These are phyloP conservation scores for Drosophila bipectinata DNA, from an alignment of 1,140 invertebrate genomes.

Conservation along the genomic window DNA sequence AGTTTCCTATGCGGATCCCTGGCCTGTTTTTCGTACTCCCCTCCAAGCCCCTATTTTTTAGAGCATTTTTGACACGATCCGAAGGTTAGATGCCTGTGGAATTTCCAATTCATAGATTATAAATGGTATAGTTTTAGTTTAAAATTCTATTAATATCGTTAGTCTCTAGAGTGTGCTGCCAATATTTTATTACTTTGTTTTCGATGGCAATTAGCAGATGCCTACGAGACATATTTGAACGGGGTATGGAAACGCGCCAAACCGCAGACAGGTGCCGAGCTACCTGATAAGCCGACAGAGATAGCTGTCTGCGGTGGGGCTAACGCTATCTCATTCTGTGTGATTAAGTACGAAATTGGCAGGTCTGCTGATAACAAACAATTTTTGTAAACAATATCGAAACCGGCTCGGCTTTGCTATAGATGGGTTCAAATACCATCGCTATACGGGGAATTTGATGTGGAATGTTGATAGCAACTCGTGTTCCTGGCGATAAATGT, in stretches of 20 bases:
- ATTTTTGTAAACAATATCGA: conserved; percentile 33
- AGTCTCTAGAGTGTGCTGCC: conserved; percentile 14
- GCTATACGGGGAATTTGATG: conserved; percentile 28
- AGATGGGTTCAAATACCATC: conserved; percentile 33
- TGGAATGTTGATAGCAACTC: conserved; percentile 18
- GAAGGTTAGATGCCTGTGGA: conserved; percentile 45
- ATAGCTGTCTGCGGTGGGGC: conserved; percentile 13
- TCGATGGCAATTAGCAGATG: conserved; percentile 17
- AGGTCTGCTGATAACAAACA: conserved; percentile 18
- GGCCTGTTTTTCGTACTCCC: conserved; percentile 13
- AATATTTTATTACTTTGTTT: conserved; percentile 47
- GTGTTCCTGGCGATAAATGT: conserved; percentile 30
- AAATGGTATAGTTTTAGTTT: conserved; percentile 3
- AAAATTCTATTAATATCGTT: conserved; percentile 35
- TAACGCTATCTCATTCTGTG: conserved; percentile 21
- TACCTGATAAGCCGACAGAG: conserved; percentile 39
- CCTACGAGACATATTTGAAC: conserved; percentile 30
- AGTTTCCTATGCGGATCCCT: conserved; percentile 30
- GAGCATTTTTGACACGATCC: conserved; percentile 31
- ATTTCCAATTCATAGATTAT: conserved; percentile 29
- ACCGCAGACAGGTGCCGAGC: background rate
- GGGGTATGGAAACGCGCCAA: conserved; percentile 34
- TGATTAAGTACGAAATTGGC: conserved; percentile 22
- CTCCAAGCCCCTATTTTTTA: conserved; percentile 14
- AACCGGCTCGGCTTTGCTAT: conserved; percentile 14